phyloP scores from a whole-genome alignment of 2,797 vertebrate species.

The Falco columbarius region DNA sequence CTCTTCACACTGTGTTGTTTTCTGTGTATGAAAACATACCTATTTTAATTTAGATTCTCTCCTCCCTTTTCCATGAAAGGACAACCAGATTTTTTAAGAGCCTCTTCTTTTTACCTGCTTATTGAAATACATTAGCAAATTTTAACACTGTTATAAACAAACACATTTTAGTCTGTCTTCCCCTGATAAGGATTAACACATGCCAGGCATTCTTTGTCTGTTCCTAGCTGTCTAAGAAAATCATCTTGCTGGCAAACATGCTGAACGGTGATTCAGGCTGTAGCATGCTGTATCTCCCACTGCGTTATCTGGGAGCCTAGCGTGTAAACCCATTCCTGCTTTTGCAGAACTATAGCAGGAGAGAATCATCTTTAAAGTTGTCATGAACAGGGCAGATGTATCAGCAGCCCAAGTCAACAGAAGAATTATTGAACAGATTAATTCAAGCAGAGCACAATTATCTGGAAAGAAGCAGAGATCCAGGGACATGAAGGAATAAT shows the following conservation, averaged over 20 bases:
- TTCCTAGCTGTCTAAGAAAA: neutral
- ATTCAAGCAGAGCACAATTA: neutral
- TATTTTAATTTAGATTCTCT: slow-evolving; percentile 21
- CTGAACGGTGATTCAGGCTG: neutral
- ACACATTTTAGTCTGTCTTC: slow-evolving; percentile 1
- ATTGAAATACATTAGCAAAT: slow-evolving; percentile 13
- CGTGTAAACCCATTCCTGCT: neutral
- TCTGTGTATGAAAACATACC: neutral
- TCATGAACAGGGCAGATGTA: neutral
- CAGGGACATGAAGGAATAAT: neutral
- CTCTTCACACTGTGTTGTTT: neutral
- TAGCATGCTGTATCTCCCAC: neutral
- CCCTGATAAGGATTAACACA: slow-evolving; percentile 32
- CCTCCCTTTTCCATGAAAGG: neutral
- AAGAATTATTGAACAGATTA: neutral
- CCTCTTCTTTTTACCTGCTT: neutral
- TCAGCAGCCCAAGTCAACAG: neutral
- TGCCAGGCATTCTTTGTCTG: neutral
- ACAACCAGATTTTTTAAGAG: neutral
- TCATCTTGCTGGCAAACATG: neutral
- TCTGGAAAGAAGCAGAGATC: neutral
- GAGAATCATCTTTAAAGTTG: neutral
- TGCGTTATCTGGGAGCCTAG: neutral
- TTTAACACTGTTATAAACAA: neutral
- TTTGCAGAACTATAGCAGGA: neutral